These are phyloP conservation scores for Caenorhabditis auriculariae DNA, from an alignment of 2,888 invertebrate species.

Conservation along the genomic window DNA sequence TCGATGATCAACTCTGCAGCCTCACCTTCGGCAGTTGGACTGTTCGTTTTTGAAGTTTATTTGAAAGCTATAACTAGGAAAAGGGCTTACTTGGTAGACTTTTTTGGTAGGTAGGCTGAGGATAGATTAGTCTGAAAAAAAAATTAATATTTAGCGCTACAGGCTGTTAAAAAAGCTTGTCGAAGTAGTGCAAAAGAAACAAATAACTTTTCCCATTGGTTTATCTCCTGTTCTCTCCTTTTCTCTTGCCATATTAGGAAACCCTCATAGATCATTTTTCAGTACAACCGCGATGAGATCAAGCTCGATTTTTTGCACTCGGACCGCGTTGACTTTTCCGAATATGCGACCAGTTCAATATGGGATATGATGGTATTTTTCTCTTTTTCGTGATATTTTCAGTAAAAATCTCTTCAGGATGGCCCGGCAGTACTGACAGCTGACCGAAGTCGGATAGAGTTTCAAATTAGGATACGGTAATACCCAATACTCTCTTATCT, in stretches of 20 bases:
- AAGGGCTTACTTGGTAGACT: no score
- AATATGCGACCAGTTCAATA: slow-evolving; percentile 76
- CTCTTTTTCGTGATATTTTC: slow-evolving; percentile 1
- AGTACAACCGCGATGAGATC: slow-evolving; percentile 61
- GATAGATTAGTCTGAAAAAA: neutral
- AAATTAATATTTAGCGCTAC: neutral
- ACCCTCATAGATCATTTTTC: no score
- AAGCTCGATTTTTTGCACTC: slow-evolving; percentile 87
- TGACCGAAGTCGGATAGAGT: slow-evolving; percentile 69
- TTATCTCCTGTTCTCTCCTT: no score
- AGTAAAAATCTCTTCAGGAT: slow-evolving; percentile 67
- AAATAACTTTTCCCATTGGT: no score
- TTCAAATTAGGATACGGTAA: slow-evolving; percentile 53
- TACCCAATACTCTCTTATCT: neutral
- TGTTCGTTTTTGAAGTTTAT: slow-evolving; percentile 14
- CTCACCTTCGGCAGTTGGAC: slow-evolving; percentile 99
- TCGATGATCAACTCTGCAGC: slow-evolving; percentile 81
- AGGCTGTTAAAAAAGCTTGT: neutral
- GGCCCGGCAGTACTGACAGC: slow-evolving; percentile 79
- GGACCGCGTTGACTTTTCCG: slow-evolving; percentile 66
- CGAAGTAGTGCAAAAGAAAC: no score
- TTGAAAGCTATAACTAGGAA: neutral
- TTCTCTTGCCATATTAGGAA: neutral
- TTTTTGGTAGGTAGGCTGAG: no score
- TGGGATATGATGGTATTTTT: slow-evolving; percentile 84